These are phyloP conservation scores for Ruditapes philippinarum DNA, from an alignment of 1,140 invertebrate species.

Conservation along the genomic window DNA sequence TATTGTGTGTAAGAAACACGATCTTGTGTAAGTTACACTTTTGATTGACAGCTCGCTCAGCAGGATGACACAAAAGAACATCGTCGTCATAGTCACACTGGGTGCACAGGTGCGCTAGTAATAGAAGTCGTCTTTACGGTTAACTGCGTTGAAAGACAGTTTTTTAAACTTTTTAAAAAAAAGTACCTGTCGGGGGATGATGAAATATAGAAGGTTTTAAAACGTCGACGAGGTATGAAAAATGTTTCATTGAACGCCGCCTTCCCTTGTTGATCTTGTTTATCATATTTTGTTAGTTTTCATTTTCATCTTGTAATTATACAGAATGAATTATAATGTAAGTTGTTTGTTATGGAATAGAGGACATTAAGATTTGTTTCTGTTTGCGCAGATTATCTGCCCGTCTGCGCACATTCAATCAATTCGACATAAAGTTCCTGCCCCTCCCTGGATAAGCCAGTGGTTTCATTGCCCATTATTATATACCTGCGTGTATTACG, in stretches of 20 bases:
- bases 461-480: no score
- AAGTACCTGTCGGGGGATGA: background rate
- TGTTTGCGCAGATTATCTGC: no score
- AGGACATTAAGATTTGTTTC: no score
- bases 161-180: background rate
- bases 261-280: no score
- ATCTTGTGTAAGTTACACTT: slow-evolving; percentile 34
- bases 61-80: slow-evolving; percentile 18
- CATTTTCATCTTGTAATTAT: no score
- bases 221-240: background rate
- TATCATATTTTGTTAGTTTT: no score
- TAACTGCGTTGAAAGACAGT: background rate
- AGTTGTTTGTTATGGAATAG: no score
- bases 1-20: slow-evolving; percentile 34
- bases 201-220: background rate
- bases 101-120: slow-evolving; percentile 42
- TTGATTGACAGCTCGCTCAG: slow-evolving; percentile 34
- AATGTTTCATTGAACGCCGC: background rate
- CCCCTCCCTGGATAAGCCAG: no score
- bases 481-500: no score
- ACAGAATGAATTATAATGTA: no score
- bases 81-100: slow-evolving; percentile 28
- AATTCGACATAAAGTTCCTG: no score
- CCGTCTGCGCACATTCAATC: no score
- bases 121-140: slow-evolving; percentile 1